Evolutionary conservation across 2,113 vertebrate species (phyloP).

Genomic region (Polypterus bichir): DNA sequence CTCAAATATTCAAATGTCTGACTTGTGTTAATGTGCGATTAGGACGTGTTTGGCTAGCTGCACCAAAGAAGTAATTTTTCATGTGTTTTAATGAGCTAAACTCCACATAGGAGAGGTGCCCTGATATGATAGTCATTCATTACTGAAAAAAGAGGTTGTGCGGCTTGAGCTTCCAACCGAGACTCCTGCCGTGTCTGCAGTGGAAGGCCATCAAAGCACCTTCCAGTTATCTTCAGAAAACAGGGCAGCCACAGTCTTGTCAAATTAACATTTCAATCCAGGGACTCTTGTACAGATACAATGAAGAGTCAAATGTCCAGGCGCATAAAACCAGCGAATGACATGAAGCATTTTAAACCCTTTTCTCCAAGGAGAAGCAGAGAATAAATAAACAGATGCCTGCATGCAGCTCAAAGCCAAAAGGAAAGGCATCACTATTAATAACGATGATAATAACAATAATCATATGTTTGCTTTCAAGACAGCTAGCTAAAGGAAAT

Average conservation of each 20-base stretch:
- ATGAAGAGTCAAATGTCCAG: slow-evolving; percentile 16
- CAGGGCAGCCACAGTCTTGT: slow-evolving; percentile 30
- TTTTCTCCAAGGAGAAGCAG: background rate
- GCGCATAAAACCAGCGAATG: slow-evolving; percentile 6
- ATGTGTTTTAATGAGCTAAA: background rate
- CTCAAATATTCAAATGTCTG: no score
- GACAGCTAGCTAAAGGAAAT: background rate
- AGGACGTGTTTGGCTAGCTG: no score
- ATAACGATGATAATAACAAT: background rate
- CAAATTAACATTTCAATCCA: slow-evolving; percentile 38
- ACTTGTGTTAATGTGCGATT: no score
- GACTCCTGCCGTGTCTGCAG: slow-evolving; percentile 6
- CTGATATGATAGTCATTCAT: slow-evolving; percentile 7
- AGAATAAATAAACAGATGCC: background rate
- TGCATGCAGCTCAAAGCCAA: background rate
- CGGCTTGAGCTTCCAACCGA: slow-evolving; percentile 1
- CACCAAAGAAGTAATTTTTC: no score
- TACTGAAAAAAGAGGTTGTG: background rate
- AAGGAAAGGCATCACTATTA: background rate
- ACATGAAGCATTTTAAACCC: slow-evolving; percentile 14
- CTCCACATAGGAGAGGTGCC: background rate
- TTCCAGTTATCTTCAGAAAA: slow-evolving; percentile 24
- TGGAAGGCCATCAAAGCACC: slow-evolving; percentile 20
- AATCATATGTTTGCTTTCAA: background rate
- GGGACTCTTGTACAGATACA: slow-evolving; percentile 26